These are phyloP conservation scores for Scelioninae gen. 1 DNA, from an alignment of 2,888 invertebrate species.

Conservation along the genomic window DNA sequence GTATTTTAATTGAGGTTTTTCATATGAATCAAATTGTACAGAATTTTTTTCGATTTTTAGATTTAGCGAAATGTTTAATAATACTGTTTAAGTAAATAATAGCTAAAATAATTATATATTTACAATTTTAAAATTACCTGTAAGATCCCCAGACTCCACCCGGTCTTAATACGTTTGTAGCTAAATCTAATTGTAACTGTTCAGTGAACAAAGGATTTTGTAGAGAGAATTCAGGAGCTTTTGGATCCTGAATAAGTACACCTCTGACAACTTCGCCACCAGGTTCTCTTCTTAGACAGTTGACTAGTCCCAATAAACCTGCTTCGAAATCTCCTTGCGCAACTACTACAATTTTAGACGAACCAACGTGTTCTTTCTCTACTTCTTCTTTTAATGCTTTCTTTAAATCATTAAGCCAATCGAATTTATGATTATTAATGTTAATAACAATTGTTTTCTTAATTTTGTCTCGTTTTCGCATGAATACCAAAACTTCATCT, in stretches of 20 bases:
- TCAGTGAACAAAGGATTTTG: constrained; percentile 87
- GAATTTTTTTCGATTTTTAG: too few relatives aligned
- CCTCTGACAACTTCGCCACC: constrained; percentile 87
- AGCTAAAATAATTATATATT: too few relatives aligned
- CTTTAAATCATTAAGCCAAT: constrained; percentile 82
- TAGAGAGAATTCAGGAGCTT: constrained; percentile 88
- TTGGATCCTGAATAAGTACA: constrained; percentile 86
- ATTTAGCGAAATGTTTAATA: too few relatives aligned
- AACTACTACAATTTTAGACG: constrained; percentile 87
- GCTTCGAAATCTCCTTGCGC: constrained; percentile 87
- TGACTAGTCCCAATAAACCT: constrained; percentile 94
- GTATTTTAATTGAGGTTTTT: too few relatives aligned
- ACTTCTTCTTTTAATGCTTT: constrained; percentile 76
- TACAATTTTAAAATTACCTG: too few relatives aligned
- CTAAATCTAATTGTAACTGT: constrained; percentile 90
- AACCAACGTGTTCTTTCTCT: constrained; percentile 84
- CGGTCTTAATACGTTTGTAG: constrained; percentile 88
- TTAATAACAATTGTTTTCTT: constrained; percentile 75
- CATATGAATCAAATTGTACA: too few relatives aligned
- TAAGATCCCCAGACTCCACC: constrained; percentile 91
- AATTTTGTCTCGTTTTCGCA: constrained; percentile 75
- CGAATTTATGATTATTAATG: constrained; percentile 79
- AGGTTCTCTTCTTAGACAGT: constrained; percentile 93
- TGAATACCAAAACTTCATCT: constrained; percentile 72
- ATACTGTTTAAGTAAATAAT: too few relatives aligned